Base-by-base conservation (phyloP, 2,888 invertebrate genomes). In the Lycophotia porphyrea region DNA sequence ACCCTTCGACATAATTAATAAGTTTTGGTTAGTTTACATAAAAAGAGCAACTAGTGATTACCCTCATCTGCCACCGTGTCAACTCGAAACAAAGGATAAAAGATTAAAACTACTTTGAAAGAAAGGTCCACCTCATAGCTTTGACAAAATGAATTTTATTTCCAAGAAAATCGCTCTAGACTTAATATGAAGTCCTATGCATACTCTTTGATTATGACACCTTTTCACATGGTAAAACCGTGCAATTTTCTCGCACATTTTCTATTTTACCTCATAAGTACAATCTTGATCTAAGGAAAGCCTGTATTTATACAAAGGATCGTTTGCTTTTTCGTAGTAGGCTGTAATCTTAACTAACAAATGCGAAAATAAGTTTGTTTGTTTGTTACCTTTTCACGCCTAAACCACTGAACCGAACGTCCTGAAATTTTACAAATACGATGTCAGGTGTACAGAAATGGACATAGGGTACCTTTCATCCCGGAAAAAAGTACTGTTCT, bases 191-290 rank as follows among this genome's bases (percentile, higher is more conserved):
- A 61, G 34, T 69, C 24, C 7, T 52, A 42, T 61, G 42, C 27
- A 70, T 70, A 42, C 24, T 11, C 34, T 80, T 76, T 80, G 61
- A 80, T 71, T 80, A 80, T 52, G 49, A 36, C 44, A 36, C n/a
- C 80, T 71, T 79, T 80, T 76, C 49, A 31, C 8, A 76, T 71
- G 80, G 15, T 71, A 76, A 76, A 63, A 52, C 11, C n/a, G 21
- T 36, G 24, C 79, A 27, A 69, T 49, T 79, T 79, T 1, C 5
- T 1, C 0, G 2, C 18, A 7, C 11, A 44, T 36, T 61, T 61
- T 70, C 11, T 34, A 36, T 34, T 69, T 61, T 47, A 24, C 1
- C 1, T 78, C 27, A 24, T 7, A 24, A 42, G 31, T 2, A 42
- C 9, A 47, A 69, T 79, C 47, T 21, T 24, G 36, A 44, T 58